Percentiles rank a stretch among this genome's conserved stretches.
These are phyloP conservation scores for Umimayanthus kanabou DNA, from an alignment of 92 coral and sea anemone species.

Conservation along the genomic window DNA sequence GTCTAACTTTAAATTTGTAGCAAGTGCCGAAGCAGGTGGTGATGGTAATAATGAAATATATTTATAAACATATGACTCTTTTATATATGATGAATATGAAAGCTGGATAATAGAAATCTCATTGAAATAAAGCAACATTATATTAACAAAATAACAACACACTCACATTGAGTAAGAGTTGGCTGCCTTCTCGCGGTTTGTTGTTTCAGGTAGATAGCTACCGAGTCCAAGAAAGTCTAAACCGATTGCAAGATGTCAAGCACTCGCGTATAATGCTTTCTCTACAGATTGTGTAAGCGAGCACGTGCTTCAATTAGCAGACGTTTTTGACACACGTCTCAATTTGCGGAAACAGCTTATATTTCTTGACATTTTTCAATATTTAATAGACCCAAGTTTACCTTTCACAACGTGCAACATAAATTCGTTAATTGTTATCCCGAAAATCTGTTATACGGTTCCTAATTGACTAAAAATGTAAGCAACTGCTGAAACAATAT, in stretches of 20 bases:
- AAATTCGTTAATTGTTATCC: background rate
- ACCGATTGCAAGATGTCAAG: background rate
- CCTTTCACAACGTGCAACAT: background rate
- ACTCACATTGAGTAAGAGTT: background rate
- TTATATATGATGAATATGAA: no score
- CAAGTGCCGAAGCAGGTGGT: no score
- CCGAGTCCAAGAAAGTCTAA: background rate
- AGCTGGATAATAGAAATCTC: no score
- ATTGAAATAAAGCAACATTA: no score
- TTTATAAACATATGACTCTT: no score
- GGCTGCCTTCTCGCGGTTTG: background rate
- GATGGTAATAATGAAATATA: no score
- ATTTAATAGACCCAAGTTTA: background rate
- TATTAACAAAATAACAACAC: background rate
- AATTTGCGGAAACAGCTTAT: background rate
- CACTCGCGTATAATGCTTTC: background rate
- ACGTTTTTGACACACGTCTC: background rate
- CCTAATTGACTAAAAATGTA: background rate
- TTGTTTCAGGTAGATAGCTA: background rate
- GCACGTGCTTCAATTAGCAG: background rate
- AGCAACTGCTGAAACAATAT: no score
- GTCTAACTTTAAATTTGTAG: no score
- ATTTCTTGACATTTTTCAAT: background rate
- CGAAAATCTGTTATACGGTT: background rate
- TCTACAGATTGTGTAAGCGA: background rate